Conservation (phyloP, 2,888 invertebrate species). For the Clistopyga incitator region DNA sequence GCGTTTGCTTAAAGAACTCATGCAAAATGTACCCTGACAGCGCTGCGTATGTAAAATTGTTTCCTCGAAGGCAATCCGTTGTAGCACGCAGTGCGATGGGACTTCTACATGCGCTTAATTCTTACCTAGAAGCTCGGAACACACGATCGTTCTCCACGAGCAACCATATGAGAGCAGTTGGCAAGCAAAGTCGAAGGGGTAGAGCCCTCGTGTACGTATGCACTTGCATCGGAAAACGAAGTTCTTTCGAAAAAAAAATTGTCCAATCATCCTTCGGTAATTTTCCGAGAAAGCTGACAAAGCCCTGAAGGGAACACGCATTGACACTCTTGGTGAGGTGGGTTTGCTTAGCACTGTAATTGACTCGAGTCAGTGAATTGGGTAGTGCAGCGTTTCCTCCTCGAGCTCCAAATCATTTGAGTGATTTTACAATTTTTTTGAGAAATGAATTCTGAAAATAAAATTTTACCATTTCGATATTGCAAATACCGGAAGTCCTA, state of each 20-base stretch:
- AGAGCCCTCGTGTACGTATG: background rate
- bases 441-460: no score
- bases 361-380: constrained; percentile 8
- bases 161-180: constrained; percentile 20
- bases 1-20: constrained; percentile 4
- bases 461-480: background rate
- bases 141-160: constrained; percentile 38
- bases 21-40: constrained; percentile 3
- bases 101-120: constrained; percentile 53
- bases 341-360: background rate
- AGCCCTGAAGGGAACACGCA: background rate
- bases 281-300: constrained; percentile 41
- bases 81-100: constrained; percentile 47
- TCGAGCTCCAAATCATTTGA: background rate
- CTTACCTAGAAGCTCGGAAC: constrained; percentile 52
- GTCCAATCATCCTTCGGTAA: constrained; percentile 45
- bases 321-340: constrained; percentile 7
- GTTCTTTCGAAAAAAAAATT: constrained; percentile 50
- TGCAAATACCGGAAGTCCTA: background rate
- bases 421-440: background rate
- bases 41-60: constrained; percentile 46
- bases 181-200: constrained; percentile 4
- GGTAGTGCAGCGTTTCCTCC: background rate
- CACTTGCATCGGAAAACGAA: constrained; percentile 12
- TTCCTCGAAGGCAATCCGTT: constrained; percentile 60